Percentiles rank a stretch among this genome's conserved stretches.
Evolutionary conservation across 2,113 vertebrate species (phyloP).

Genomic region (Varanus salvator): DNA sequence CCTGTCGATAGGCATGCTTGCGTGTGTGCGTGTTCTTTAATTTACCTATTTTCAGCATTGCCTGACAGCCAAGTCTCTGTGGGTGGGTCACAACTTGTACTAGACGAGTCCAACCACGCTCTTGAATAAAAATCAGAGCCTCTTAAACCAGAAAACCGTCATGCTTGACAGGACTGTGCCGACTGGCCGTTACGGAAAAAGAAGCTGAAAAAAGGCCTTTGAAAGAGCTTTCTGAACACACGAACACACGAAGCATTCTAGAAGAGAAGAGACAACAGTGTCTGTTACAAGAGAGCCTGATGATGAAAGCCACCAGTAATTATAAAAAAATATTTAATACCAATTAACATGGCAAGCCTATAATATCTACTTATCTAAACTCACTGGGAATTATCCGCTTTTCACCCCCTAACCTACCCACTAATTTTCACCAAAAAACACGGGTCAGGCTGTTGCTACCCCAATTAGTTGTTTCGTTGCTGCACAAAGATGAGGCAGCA

Average conservation of each 20-base stretch:
- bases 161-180: background rate
- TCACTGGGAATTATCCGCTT: conserved; percentile 62
- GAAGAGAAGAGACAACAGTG: conserved; percentile 58
- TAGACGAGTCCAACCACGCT: background rate
- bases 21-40: too few species aligned
- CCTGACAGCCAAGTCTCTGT: too few species aligned
- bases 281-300: conserved; percentile 70
- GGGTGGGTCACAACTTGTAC: too few species aligned
- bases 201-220: conserved; percentile 46
- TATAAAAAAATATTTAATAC: conserved; percentile 65
- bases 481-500: conserved; percentile 66
- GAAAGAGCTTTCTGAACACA: conserved; percentile 64
- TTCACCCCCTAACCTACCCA: conserved; percentile 59
- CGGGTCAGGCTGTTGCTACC: conserved; percentile 64
- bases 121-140: background rate
- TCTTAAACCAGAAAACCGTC: too few species aligned
- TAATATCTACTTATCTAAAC: conserved; percentile 71
- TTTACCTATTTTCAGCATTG: too few species aligned
- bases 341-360: conserved; percentile 53
- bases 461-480: conserved; percentile 69
- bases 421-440: conserved; percentile 56
- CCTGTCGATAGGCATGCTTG: background rate
- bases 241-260: conserved; percentile 18
- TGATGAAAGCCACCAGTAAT: conserved; percentile 63
- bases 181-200: conserved; percentile 34